These are phyloP conservation scores for Rostratula benghalensis DNA, from an alignment of 2,113 vertebrate species.

Conservation along the genomic window DNA sequence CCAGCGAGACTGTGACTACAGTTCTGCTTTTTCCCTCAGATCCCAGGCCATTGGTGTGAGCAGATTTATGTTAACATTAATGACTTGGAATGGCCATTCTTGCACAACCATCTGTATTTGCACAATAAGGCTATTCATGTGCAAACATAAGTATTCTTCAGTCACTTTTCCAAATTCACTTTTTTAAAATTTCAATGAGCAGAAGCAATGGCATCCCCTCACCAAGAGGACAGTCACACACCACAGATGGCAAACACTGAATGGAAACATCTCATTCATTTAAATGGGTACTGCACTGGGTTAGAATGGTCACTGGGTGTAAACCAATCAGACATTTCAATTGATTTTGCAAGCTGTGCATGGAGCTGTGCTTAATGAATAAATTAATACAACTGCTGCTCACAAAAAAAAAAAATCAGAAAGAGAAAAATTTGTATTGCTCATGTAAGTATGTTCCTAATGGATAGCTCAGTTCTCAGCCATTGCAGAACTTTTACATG, in stretches of 20 bases:
- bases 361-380: neutral
- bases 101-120: neutral
- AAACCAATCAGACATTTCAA: neutral
- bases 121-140: neutral
- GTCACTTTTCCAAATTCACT: neutral
- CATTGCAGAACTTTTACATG: neutral
- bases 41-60: neutral
- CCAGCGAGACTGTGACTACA: neutral
- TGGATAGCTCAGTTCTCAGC: neutral
- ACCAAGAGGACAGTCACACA: neutral
- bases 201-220: neutral
- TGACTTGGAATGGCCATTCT: neutral
- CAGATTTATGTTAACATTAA: neutral
- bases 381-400: neutral
- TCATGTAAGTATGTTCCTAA: neutral
- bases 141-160: neutral
- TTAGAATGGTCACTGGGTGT: neutral
- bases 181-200: neutral
- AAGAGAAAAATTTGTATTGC: neutral
- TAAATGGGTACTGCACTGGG: neutral
- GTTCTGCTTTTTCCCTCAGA: neutral
- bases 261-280: neutral
- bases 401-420: neutral
- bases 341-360: neutral
- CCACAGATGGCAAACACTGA: neutral